Evolutionary conservation across 2,113 vertebrate genomes (phyloP), one percentile per base, ranked within the genome.

Genomic region (Aegithalos caudatus): DNA sequence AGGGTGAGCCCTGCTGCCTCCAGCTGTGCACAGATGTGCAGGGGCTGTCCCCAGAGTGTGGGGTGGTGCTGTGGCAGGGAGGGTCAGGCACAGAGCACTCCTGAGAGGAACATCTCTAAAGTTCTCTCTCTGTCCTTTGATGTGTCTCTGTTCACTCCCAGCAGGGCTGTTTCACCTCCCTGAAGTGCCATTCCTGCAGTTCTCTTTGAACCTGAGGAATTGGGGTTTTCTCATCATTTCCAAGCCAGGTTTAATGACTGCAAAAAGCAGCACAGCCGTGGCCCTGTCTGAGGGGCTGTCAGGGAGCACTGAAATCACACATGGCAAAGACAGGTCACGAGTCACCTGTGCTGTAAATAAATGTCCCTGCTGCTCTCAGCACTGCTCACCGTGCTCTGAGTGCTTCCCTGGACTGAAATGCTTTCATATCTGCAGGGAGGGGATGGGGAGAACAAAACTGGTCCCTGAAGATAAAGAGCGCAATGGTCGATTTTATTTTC

Each of bases 401-500:
- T 5, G 74, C 77, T 79, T 74, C 86, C 65, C 91, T 80, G 87
- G 58, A 86, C 45, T 57, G 79, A 94, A 90, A 81, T 40, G 38
- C 84, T 92, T 88, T 87, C 93, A 37, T 33, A 88, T 72, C 86
- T 87, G 67, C 86, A 81, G 82, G 81, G 84, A 71, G 50, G 81
- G 71, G 50, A 54, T 15, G 62, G 27, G 51, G 28, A 66, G 37
- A 50, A 10, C 31, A 86, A 44, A 66, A 58, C 15, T 3, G 6
- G 31, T 90, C 96, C 94, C 95, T 48, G 77, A 92, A 96, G 92
- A 94, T 88, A 89, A 92, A 95, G 95, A 92, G 76, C 27, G 47
- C 94, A 96, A 89, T 87, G 62, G 24, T 44, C 73, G 82, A 37
- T 96, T 97, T 96, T 95, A 84, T 96, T 97, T 95, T 90, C 96